phyloP scores from a whole-genome alignment of 2,113 vertebrate genomes.

The Boleophthalmus pectinirostris region DNA sequence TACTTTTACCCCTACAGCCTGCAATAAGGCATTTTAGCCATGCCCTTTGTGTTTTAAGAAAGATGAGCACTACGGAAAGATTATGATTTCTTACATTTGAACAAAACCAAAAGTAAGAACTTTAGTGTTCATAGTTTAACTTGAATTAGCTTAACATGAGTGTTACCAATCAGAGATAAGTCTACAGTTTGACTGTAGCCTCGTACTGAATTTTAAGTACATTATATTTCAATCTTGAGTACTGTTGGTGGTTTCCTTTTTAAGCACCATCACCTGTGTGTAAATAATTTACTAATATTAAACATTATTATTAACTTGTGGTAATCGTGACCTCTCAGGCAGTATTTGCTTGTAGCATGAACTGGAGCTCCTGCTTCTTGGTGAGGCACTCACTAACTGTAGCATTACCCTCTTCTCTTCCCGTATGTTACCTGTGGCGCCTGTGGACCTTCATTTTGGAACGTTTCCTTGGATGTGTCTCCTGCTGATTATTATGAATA shows the following conservation, averaged over 20 bases:
- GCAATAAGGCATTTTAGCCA: background rate
- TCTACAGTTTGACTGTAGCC: background rate
- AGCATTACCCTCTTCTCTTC: slow-evolving; percentile 99
- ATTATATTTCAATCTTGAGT: background rate
- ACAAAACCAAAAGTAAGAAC: background rate
- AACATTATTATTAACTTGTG: background rate
- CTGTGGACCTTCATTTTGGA: slow-evolving; percentile 99
- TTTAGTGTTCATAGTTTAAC: background rate
- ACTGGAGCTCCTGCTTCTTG: slow-evolving; percentile 49
- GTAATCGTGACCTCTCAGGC: background rate
- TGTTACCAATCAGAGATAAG: background rate
- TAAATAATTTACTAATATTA: background rate
- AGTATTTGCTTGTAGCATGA: slow-evolving; percentile 51
- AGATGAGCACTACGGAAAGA: background rate
- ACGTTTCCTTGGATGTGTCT: slow-evolving; percentile 92
- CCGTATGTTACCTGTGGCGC: slow-evolving; percentile 99
- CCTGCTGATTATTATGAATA: slow-evolving; percentile 72
- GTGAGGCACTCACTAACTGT: slow-evolving; percentile 80
- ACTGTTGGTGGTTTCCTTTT: background rate
- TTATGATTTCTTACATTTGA: background rate
- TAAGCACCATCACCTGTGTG: background rate
- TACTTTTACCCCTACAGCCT: too few relatives aligned
- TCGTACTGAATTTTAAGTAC: background rate
- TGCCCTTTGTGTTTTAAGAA: background rate
- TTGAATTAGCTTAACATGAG: background rate